These are phyloP conservation scores for Sapajus apella DNA, from an alignment of 2,113 vertebrate species.

Conservation along the genomic window DNA sequence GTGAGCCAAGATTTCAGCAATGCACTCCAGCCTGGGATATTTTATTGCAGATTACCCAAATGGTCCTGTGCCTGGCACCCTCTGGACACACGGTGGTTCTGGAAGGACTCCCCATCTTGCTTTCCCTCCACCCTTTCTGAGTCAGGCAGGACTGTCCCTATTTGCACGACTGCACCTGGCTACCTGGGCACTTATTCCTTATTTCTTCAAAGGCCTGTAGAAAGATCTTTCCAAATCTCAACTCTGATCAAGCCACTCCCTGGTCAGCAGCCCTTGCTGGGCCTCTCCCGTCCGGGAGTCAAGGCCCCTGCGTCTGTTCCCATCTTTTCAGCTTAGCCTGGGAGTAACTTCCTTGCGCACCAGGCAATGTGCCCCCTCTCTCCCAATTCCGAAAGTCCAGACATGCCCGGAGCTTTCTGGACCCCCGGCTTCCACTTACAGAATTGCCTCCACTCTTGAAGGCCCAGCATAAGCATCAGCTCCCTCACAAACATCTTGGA, in stretches of 20 bases:
- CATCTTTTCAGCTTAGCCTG: not conserved
- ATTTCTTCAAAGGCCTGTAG: not conserved
- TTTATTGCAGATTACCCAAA: accelerated
- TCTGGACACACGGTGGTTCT: accelerated
- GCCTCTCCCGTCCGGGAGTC: not conserved
- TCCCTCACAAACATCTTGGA: not conserved
- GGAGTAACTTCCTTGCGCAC: not conserved
- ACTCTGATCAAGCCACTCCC: not conserved
- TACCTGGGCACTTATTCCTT: too few relatives aligned
- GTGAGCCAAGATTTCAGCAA: too few relatives aligned
- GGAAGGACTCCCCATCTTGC: too few relatives aligned
- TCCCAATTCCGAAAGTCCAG: not conserved
- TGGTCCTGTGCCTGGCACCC: too few relatives aligned
- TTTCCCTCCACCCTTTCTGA: accelerated
- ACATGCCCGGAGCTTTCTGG: not conserved
- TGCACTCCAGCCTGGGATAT: too few relatives aligned
- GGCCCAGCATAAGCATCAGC: accelerated
- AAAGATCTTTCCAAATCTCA: not conserved
- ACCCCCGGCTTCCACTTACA: too few relatives aligned
- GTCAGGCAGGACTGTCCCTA: accelerated
- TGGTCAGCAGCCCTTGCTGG: not conserved
- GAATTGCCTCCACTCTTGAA: accelerated
- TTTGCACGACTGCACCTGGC: accelerated
- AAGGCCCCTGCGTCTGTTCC: accelerated
- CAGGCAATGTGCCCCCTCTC: not conserved